Base-by-base conservation (phyloP, 2,113 vertebrate genomes). In the Pogona vitticeps region DNA sequence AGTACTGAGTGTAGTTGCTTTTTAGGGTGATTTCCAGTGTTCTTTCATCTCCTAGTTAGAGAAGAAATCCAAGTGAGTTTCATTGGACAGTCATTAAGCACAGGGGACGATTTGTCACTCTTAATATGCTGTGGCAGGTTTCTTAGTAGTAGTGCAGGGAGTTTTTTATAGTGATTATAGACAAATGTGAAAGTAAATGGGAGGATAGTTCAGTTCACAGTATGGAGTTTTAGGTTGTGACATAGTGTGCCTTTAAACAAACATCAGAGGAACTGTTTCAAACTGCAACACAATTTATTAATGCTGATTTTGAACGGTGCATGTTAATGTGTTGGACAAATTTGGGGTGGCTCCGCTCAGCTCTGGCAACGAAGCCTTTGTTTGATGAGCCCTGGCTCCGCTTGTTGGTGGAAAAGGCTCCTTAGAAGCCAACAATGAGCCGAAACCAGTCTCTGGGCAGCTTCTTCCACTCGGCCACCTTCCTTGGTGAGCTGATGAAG, bases 371-470 rank as follows among this genome's bases (percentile, higher is more conserved):
- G 71, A 78, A 75, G 94, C 92, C 91, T 61, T 61, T 93, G 97
- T 95, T 97, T 96, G 98, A 99, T 98, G 98, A 99, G 98, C 98
- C 98, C 94, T 92, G 98, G 99, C 98, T 99, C 98, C 97, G 95
- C 98, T 99, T 98, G 98, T 97, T 93, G 93, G 98, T 97, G 97
- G 97, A 97, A 98, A 98, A 97, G 96, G 96, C 95, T 97, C 96
- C 97, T 98, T 98, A 97, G 98, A 98, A 96, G 95, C 95, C 96
- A 77, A 98, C 97, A 98, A 99, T 97, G 98, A 99, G 99, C 98
- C 91, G 0, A 93, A 93, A 95, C 88, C 88, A 80, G 68, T 85
- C 76, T 59, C 92, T 83, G 33, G 93, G 97, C 93, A 67, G 89
- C 21, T 58, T 93, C 95, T 95, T 96, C 97, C 95, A 93, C 95